These are phyloP conservation scores for Archocentrus centrarchus DNA, from an alignment of 2,113 vertebrate genomes.

Conservation along the genomic window DNA sequence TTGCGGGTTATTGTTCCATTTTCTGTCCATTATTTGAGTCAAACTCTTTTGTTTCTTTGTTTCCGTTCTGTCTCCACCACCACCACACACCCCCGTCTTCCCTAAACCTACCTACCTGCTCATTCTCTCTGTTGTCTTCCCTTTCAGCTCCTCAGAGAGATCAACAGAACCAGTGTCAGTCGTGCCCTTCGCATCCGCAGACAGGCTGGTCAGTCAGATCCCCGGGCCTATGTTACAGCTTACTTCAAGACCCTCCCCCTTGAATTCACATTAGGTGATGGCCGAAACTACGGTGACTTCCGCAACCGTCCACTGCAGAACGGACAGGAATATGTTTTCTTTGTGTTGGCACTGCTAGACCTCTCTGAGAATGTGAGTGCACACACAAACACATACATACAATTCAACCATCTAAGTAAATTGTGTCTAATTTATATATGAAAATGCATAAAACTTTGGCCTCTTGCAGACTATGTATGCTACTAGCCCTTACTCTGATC, in stretches of 20 bases:
- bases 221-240: slow-evolving; percentile 92
- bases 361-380: slow-evolving; percentile 94
- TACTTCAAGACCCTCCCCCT: slow-evolving; percentile 95
- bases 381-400: background rate
- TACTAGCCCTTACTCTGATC: slow-evolving; percentile 96
- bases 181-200: slow-evolving; percentile 90
- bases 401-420: background rate
- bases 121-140: slow-evolving; percentile 2
- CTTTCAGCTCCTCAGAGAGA: slow-evolving; percentile 91
- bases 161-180: slow-evolving; percentile 89
- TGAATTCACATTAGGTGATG: slow-evolving; percentile 96
- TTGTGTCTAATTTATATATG: background rate
- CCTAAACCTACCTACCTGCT: background rate
- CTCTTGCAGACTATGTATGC: slow-evolving; percentile 91
- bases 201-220: slow-evolving; percentile 86
- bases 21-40: background rate
- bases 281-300: slow-evolving; percentile 92
- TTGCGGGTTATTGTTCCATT: background rate
- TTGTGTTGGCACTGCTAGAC: slow-evolving; percentile 94
- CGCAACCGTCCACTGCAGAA: slow-evolving; percentile 93
- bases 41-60: background rate
- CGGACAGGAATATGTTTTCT: slow-evolving; percentile 97
- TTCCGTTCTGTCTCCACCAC: background rate
- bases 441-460: slow-evolving; percentile 11
- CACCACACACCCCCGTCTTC: background rate